Evolutionary conservation across 2,888 invertebrate genomes (phyloP).

Genomic region (Dryococelus australis): DNA sequence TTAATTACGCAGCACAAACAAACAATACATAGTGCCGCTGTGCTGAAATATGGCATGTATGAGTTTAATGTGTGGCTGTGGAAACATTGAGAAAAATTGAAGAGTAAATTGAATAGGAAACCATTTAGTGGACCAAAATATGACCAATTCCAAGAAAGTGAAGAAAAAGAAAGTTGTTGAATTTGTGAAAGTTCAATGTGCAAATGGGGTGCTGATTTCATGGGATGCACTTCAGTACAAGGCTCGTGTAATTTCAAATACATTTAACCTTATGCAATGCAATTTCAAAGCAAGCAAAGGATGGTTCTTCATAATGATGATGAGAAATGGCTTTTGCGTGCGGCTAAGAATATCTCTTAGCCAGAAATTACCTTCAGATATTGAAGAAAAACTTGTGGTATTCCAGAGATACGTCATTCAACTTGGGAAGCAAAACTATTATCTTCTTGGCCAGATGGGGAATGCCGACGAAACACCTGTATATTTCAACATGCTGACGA

Average conservation of each 20-base stretch:
- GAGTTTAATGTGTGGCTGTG: too few species aligned
- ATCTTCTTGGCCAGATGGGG: constrained; percentile 29
- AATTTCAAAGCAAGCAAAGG: background rate
- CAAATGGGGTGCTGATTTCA: too few species aligned
- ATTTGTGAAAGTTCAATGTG: too few species aligned
- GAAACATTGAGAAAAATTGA: background rate
- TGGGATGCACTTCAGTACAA: too few species aligned
- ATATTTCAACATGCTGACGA: constrained; percentile 31
- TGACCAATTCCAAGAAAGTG: too few species aligned
- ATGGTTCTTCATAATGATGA: background rate
- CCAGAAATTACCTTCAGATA: background rate
- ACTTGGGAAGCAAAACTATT: background rate
- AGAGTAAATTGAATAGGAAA: background rate
- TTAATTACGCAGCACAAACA: too few species aligned
- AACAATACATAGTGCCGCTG: too few species aligned
- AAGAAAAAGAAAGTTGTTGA: too few species aligned
- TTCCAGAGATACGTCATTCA: constrained; percentile 34
- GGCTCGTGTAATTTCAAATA: too few species aligned
- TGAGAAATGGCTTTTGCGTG: background rate
- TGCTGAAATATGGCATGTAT: too few species aligned
- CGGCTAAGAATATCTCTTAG: background rate
- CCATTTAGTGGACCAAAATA: too few species aligned
- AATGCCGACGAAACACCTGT: constrained; percentile 39
- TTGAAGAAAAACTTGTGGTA: constrained; percentile 31
- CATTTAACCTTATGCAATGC: too few species aligned